Percentiles rank a stretch among this genome's conserved stretches.
These are phyloP conservation scores for Xanthia icteritia DNA, from an alignment of 2,888 invertebrate species.

Conservation along the genomic window DNA sequence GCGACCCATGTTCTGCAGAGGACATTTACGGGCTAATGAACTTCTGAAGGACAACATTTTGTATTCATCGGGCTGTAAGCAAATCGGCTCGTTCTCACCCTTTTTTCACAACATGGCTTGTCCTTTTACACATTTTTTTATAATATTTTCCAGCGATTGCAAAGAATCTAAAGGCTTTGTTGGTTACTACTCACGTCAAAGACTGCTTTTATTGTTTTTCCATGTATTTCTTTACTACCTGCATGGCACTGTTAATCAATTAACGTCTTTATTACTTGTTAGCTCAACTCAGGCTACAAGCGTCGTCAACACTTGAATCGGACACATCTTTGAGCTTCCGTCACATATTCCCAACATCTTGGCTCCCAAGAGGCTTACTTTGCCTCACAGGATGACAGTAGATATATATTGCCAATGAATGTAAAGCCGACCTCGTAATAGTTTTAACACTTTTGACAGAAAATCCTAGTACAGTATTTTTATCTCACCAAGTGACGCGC, in stretches of 20 bases:
- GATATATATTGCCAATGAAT: slow-evolving; percentile 5
- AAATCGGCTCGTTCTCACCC: slow-evolving; percentile 23
- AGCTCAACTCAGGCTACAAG: neutral
- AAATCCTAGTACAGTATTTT: neutral
- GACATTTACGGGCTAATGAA: slow-evolving; percentile 45
- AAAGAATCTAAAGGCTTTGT: neutral
- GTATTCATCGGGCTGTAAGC: slow-evolving; percentile 22
- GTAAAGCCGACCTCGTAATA: neutral
- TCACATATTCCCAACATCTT: slow-evolving; percentile 1
- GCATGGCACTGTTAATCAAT: neutral
- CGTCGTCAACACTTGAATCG: slow-evolving; percentile 13
- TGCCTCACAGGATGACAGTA: slow-evolving; percentile 9
- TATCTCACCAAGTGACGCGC: neutral
- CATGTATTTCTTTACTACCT: neutral
- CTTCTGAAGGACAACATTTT: slow-evolving; percentile 16
- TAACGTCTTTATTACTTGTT: neutral
- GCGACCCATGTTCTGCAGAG: slow-evolving; percentile 14
- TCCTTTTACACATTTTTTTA: neutral
- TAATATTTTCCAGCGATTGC: neutral
- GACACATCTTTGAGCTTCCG: slow-evolving; percentile 20
- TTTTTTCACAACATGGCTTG: slow-evolving; percentile 13
- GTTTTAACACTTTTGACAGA: neutral
- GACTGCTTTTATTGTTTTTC: neutral
- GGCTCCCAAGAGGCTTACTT: slow-evolving; percentile 9
- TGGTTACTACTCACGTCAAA: neutral